phyloP scores from a whole-genome alignment of 1,140 invertebrate species.

The Zaprionus vittiger region DNA sequence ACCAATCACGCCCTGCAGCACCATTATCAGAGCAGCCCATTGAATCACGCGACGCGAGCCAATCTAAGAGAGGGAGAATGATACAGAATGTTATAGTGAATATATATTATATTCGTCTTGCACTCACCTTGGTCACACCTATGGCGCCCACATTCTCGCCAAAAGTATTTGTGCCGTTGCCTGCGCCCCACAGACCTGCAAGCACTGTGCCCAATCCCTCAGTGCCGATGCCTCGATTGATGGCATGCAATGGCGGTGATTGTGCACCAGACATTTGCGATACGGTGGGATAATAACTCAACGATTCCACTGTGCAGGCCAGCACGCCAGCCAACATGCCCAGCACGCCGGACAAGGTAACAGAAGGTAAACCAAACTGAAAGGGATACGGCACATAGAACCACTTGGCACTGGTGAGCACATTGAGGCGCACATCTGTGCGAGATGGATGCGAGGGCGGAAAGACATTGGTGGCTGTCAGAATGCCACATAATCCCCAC shows the following conservation, averaged over 20 bases:
- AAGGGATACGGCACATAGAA: constrained; percentile 94
- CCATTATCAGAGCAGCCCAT: constrained; percentile 91
- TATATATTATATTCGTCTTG: neutral
- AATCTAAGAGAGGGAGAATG: constrained; percentile 86
- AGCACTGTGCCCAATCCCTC: constrained; percentile 93
- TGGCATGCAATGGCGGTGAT: constrained; percentile 92
- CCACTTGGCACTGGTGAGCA: constrained; percentile 91
- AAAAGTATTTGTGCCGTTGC: constrained; percentile 95
- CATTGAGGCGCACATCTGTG: constrained; percentile 91
- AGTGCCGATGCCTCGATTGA: constrained; percentile 93
- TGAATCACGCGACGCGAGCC: constrained; percentile 94
- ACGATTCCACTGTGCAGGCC: constrained; percentile 93
- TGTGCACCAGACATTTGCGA: constrained; percentile 92
- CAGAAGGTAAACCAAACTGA: constrained; percentile 94
- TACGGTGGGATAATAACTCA: constrained; percentile 95
- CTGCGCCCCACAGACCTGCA: constrained; percentile 92
- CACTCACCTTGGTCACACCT: constrained; percentile 88
- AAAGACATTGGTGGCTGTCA: constrained; percentile 89
- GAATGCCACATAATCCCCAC: constrained; percentile 91
- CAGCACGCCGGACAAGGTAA: constrained; percentile 87
- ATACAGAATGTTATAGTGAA: neutral
- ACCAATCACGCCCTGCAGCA: constrained; percentile 91
- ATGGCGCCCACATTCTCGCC: constrained; percentile 96
- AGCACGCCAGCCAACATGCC: constrained; percentile 94
- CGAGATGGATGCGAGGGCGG: constrained; percentile 89